Conservation (phyloP, 2,888 invertebrate genomes). For the Cynaeus angustus region DNA sequence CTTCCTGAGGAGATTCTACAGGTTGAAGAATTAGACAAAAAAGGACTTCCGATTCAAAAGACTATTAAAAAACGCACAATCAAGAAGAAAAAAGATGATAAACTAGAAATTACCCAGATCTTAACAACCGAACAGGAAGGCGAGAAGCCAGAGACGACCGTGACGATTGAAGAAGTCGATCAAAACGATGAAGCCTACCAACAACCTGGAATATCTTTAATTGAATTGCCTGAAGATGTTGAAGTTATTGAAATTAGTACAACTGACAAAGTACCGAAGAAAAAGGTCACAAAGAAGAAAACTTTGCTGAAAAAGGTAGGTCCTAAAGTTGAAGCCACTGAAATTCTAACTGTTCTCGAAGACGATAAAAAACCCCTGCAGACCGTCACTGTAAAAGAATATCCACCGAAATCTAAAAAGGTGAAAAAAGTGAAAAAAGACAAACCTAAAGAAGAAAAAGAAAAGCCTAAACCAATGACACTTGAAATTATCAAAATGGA, state of each 20-base stretch:
- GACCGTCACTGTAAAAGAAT: slow-evolving; percentile 59
- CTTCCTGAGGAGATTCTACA: slow-evolving; percentile 54
- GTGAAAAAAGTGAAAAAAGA: slow-evolving; percentile 40
- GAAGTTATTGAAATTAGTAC: slow-evolving; percentile 70
- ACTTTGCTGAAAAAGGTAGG: slow-evolving; percentile 64
- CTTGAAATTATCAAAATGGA: slow-evolving; percentile 58
- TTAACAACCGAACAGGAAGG: slow-evolving; percentile 66
- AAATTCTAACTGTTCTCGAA: slow-evolving; percentile 64
- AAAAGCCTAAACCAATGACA: slow-evolving; percentile 62
- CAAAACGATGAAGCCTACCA: slow-evolving; percentile 60
- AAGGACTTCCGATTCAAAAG: slow-evolving; percentile 63
- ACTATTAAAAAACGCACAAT: slow-evolving; percentile 61
- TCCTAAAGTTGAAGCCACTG: slow-evolving; percentile 65
- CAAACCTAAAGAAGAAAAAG: slow-evolving; percentile 45
- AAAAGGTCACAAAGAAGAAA: slow-evolving; percentile 67
- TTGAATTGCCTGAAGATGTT: slow-evolving; percentile 68
- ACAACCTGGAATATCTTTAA: slow-evolving; percentile 54
- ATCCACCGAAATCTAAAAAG: slow-evolving; percentile 50
- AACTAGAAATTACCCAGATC: slow-evolving; percentile 71
- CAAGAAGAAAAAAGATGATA: slow-evolving; percentile 63
- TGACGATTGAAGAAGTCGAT: slow-evolving; percentile 59
- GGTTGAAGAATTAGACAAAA: slow-evolving; percentile 58
- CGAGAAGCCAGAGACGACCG: slow-evolving; percentile 60
- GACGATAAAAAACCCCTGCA: slow-evolving; percentile 62
- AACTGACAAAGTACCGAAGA: slow-evolving; percentile 67